phyloP scores from a whole-genome alignment of 2,797 vertebrate genomes.

The Pseudochirops cupreus region DNA sequence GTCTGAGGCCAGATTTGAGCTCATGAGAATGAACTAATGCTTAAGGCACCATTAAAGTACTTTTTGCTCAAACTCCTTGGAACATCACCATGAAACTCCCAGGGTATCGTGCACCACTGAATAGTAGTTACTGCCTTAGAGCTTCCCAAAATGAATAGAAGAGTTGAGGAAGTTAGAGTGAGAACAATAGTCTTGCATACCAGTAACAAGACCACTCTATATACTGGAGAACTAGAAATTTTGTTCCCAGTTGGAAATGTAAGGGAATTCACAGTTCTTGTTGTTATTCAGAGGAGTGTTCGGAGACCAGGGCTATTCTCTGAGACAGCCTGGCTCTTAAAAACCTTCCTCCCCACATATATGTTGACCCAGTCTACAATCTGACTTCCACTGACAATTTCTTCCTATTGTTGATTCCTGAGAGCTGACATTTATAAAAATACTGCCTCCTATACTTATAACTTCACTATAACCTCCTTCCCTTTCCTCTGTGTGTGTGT shows the following conservation, averaged over 20 bases:
- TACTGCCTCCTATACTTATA: neutral
- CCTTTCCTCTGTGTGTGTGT: neutral
- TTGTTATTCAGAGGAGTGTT: neutral
- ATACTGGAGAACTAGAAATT: neutral
- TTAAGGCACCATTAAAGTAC: neutral
- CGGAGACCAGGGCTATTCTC: neutral
- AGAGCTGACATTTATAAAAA: conserved; percentile 5
- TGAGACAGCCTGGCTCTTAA: neutral
- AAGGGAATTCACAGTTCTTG: neutral
- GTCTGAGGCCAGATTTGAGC: neutral
- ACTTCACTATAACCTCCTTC: neutral
- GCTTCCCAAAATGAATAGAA: neutral
- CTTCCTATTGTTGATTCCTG: neutral
- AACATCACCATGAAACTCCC: neutral
- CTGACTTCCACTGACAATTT: neutral
- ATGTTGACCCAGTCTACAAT: neutral
- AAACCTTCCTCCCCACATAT: neutral
- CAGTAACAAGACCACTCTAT: neutral
- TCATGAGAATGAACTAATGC: neutral
- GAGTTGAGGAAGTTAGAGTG: neutral
- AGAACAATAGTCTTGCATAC: neutral
- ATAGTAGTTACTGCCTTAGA: neutral
- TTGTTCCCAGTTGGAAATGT: neutral
- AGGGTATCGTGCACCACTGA: neutral
- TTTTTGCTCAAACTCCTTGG: neutral